A percentile compares a stretch with the other conserved stretches of the same genome.
Evolutionary conservation across 2,113 vertebrate species (phyloP).

Genomic region (Syrrhaptes paradoxus): DNA sequence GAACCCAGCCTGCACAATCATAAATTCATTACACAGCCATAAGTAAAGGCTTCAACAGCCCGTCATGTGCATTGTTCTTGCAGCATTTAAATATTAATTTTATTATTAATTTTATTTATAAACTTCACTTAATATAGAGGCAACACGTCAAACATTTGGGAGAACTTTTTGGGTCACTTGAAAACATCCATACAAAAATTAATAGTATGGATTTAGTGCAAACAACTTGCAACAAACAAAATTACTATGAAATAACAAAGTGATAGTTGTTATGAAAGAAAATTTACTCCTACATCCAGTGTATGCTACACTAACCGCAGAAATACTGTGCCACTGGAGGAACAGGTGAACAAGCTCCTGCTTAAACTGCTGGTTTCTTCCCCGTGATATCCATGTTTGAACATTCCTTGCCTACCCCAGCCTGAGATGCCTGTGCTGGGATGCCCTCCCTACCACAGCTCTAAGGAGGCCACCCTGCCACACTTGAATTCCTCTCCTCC

Average conservation of each 20-base stretch:
- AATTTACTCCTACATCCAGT: neutral
- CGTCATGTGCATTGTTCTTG: neutral
- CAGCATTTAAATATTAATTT: neutral
- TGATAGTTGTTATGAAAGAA: neutral
- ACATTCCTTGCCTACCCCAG: neutral
- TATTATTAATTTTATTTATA: too few relatives aligned
- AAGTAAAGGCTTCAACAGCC: neutral
- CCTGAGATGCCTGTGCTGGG: fast-evolving
- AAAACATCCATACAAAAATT: neutral
- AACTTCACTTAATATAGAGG: neutral
- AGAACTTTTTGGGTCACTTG: neutral
- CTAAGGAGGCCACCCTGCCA: neutral
- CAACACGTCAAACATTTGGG: neutral
- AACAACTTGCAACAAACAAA: neutral
- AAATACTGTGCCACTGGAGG: neutral
- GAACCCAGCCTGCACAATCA: neutral
- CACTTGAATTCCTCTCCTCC: neutral
- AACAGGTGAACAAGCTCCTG: neutral
- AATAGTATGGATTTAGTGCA: neutral
- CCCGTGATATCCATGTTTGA: fast-evolving
- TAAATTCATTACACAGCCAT: neutral
- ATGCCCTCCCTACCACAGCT: neutral
- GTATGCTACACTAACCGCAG: neutral
- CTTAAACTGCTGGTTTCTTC: neutral
- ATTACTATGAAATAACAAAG: neutral